phyloP scores from a whole-genome alignment of 2,113 vertebrate species.

The Chrysochloris asiatica region DNA sequence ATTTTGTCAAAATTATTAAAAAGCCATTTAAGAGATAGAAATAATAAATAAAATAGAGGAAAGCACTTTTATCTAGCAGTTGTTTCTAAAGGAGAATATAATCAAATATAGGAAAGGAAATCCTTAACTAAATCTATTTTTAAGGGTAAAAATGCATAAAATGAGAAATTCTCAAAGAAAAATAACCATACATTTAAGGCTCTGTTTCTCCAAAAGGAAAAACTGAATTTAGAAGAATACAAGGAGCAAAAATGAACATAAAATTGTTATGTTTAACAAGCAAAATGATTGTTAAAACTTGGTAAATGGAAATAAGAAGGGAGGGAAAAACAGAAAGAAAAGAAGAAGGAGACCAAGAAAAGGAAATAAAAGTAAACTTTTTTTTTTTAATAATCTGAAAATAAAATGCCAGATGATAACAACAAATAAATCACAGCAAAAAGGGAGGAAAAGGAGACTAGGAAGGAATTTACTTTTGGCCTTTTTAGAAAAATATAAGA shows the following conservation, averaged over 20 bases:
- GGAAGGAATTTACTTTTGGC: neutral
- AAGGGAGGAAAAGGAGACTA: neutral
- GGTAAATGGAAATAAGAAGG: neutral
- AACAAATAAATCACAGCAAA: neutral
- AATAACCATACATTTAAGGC: neutral
- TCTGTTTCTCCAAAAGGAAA: neutral
- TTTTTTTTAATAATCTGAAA: neutral
- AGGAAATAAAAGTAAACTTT: neutral
- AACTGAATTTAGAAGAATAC: neutral
- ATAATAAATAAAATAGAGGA: neutral
- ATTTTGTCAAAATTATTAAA: neutral
- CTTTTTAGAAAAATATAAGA: neutral
- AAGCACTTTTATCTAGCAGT: neutral
- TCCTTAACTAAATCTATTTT: neutral
- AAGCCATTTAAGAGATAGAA: neutral
- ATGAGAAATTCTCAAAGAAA: neutral
- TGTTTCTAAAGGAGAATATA: neutral
- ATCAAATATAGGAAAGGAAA: neutral
- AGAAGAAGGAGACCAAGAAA: neutral
- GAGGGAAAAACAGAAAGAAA: neutral
- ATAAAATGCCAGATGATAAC: neutral
- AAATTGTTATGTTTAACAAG: too few species aligned
- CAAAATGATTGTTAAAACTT: neutral
- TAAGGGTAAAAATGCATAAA: neutral
- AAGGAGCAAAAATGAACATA: neutral